Evolutionary conservation across 2,797 vertebrate species (phyloP), one percentile per base, ranked within the genome.

Genomic region (Coluber constrictor): DNA sequence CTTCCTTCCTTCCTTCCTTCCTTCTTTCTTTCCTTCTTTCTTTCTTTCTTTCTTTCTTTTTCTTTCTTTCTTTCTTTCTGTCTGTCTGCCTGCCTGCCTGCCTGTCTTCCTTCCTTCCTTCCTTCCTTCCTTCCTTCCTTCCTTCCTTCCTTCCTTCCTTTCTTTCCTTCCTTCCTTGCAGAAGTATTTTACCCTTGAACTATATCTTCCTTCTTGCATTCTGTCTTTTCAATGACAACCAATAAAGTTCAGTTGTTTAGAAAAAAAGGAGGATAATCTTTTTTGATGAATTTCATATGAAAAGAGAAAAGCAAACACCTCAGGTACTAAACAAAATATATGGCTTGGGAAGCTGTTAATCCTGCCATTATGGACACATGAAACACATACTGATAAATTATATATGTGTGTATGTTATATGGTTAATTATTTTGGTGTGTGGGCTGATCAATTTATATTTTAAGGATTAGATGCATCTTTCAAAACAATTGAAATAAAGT

Each of bases 141-240:
- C 25, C 3, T 29, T 1, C 25, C 25, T 1, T 3, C 25, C 9
- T 63, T 3, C 25, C 10, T 63, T 1, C 23, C 27, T 1, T 70
- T 7, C 29, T 2, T 70, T 3, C 29, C 12, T 70, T 16, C 13
- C 5, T 70, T 7, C 29, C 15, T 6, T 74, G 18, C 20, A 43
- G 37, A 43, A 25, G 0, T 79, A 79, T 43, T 79, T 43, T 63
- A 57, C 1, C 0, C 2, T 90, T 94, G 37, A 90, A 47, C 6
- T 92, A 32, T 12, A 90, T 1, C 13, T 89, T 60, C 63, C 27
- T 91, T 86, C 87, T 29, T 27, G 18, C 20, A 91, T 66, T 23
- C 55, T 93, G 20, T 87, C 91, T 94, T 92, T 83, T 87, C 66
- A 87, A 70, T 74, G 37, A 87, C 66, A 93, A 57, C 27, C 54